Evolutionary conservation across 2,888 invertebrate genomes (phyloP), one percentile per base, ranked within the genome.

Genomic region (Camponotus fellah): DNA sequence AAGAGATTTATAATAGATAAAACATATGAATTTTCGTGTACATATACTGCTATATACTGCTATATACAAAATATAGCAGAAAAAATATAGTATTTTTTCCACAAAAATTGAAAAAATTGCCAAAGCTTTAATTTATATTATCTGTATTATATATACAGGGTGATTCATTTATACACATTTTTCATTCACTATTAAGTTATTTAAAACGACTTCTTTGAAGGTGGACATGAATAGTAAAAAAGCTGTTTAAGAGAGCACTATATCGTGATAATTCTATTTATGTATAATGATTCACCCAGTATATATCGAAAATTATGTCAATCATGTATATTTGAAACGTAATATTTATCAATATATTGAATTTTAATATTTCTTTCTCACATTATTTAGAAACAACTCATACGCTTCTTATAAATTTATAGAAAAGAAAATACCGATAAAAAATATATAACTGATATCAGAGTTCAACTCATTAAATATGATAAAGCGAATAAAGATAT

Each of bases 251-350:
- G 10, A 49, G 26, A 64, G 46, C n/a, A n/a, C 14, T 64, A 49
- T 37, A 49, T 64, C 0, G 62, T 34, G 3, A 46, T 46, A 75
- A 46, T 0, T 34, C n/a, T 46, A 37, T 75, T 49, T 65, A 62
- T 34, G 9, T 53, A 0, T 34, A 75, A 75, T 75, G 74, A 75
- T 64, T 75, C 75, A 75, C 62, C 75, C 34, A 34, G 74, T 62
- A 75, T 77, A 77, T 77, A 76, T 65, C 4, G 5, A 26, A 40
- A 68, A 66, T 56, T 43, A 56, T 32, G 37, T 77, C 66, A 77
- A 14, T 56, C 40, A 56, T 53, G 26, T 26, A 40, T 66, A 40
- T 1, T 68, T 58, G 14, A 77, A 68, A 68, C 26, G 26, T 12
- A 65, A 56, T 37, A 65, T 21, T 66, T 65, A 14, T 66, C 14